These are phyloP conservation scores for Montipora foliosa DNA, from an alignment of 64 coral and sea anemone genomes.

Conservation along the genomic window DNA sequence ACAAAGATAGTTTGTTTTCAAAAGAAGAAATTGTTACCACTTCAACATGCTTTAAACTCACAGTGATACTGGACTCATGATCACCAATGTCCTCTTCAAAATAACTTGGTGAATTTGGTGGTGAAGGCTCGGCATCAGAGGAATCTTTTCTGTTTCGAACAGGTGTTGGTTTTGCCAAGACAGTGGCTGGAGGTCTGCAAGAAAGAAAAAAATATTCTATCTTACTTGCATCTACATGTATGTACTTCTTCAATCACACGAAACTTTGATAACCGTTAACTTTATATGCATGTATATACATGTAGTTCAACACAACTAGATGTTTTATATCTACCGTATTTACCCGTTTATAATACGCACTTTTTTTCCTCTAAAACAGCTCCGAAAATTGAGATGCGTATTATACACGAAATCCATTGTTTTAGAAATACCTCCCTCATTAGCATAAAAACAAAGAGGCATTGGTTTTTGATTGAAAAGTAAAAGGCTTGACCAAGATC, in stretches of 20 bases:
- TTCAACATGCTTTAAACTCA: constrained; percentile 51
- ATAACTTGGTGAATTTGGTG: constrained; percentile 90
- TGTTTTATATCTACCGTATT: too few species aligned
- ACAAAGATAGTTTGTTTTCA: background rate
- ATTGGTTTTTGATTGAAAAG: too few species aligned
- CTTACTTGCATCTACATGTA: too few species aligned
- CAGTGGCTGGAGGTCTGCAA: constrained; percentile 92
- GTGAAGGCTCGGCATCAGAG: constrained; percentile 93
- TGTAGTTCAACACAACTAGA: too few species aligned
- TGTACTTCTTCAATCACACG: background rate
- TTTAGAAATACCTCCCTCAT: too few species aligned
- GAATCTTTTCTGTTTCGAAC: constrained; percentile 85
- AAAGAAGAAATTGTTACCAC: background rate
- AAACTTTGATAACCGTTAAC: background rate
- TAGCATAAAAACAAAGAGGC: too few species aligned
- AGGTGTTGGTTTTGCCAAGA: constrained; percentile 87
- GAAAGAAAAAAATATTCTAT: background rate
- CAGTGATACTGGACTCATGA: constrained; percentile 91
- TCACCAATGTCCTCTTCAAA: constrained; percentile 74
- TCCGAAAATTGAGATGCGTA: too few species aligned
- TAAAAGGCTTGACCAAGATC: too few species aligned
- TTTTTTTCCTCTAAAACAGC: too few species aligned
- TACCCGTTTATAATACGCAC: too few species aligned
- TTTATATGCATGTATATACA: too few species aligned
- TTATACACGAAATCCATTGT: too few species aligned